Base-by-base conservation (phyloP, 2,888 invertebrate species). In the Philonicus albiceps region DNA sequence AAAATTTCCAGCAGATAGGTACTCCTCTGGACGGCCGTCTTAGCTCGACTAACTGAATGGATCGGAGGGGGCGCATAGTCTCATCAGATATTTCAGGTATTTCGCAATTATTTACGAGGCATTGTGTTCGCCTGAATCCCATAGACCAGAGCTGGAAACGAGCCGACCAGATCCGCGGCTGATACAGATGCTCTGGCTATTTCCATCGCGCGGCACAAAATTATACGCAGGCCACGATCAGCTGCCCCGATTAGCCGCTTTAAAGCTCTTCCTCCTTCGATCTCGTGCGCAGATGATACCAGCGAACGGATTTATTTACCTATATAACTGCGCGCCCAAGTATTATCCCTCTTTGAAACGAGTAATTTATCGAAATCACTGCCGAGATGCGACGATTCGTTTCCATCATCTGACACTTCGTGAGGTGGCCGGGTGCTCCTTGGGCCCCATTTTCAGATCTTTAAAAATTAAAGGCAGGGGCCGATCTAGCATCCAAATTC, bases 21-120 rank as follows among this genome's bases (percentile, higher is more conserved):
- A 11, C 40, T 34, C 74, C 74, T 74, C 16, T 74, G 74, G 34
- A 74, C 74, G 31, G 74, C 2, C 11, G 40, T 3, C 37, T 55
- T 55, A 55, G 55, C 34, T 34, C 19, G 34, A 8, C 37, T 64
- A 22, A 81, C 55, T 55, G 81, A 81, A 30, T 37, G 37, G 81
- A 80, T 80, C 49, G 49, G 49, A 80, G 80, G 49, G 22, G 49
- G 80, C 80, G 80, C 80, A 30, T 27, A 37, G 80, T 80, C 19
- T 80, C 80, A 80, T 80, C 80, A 80, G 80, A 80, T 80, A 80
- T 49, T 80, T 80, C 31, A 80, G 53, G 49, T 40, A 80, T 80
- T 80, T 53, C 80, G 80, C 80, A 80, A 80, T 80, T 80, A 80
- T 80, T 80, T 80, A 80, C 80, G 80, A 80, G 80, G 80, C 80